Evolutionary conservation across 1,140 invertebrate genomes (phyloP).

Genomic region (Pomphorhynchus laevis): DNA sequence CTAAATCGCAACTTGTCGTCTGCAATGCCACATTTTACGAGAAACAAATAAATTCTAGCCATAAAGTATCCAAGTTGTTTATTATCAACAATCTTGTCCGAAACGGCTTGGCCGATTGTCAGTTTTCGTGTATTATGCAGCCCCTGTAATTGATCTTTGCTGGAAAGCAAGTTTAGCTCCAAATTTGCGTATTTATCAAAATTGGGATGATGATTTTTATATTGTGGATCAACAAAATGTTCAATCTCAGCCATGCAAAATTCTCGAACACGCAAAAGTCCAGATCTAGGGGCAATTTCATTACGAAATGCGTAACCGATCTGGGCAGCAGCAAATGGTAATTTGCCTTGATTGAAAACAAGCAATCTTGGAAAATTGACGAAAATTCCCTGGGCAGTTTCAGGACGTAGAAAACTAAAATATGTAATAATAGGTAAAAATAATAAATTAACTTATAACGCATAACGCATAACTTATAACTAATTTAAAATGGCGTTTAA

Average conservation of each 20-base stretch:
- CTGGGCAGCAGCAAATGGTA: slow-evolving; percentile 90
- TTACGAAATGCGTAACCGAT: slow-evolving; percentile 89
- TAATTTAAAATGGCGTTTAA: too few species aligned
- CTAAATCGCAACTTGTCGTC: slow-evolving; percentile 49
- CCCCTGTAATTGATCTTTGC: slow-evolving; percentile 62
- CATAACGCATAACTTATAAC: too few species aligned
- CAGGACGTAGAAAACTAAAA: slow-evolving; percentile 45
- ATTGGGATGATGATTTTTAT: slow-evolving; percentile 63
- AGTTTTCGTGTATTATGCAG: too few species aligned
- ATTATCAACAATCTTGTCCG: slow-evolving; percentile 39
- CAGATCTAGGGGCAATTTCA: slow-evolving; percentile 89
- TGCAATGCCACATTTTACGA: slow-evolving; percentile 52
- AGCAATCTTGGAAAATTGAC: slow-evolving; percentile 83
- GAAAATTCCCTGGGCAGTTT: slow-evolving; percentile 96
- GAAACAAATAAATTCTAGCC: slow-evolving; percentile 57
- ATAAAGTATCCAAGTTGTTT: slow-evolving; percentile 90
- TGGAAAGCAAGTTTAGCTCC: slow-evolving; percentile 46
- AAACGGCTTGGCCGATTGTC: slow-evolving; percentile 15
- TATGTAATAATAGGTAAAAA: too few species aligned
- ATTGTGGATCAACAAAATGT: slow-evolving; percentile 69
- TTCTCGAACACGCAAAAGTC: slow-evolving; percentile 60
- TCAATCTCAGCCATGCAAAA: slow-evolving; percentile 99
- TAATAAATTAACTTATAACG: too few species aligned
- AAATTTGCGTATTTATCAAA: slow-evolving; percentile 38
- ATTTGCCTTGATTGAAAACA: slow-evolving; percentile 70